phyloP scores from a whole-genome alignment of 2,113 vertebrate species.

The Herpetotheres cachinnans region DNA sequence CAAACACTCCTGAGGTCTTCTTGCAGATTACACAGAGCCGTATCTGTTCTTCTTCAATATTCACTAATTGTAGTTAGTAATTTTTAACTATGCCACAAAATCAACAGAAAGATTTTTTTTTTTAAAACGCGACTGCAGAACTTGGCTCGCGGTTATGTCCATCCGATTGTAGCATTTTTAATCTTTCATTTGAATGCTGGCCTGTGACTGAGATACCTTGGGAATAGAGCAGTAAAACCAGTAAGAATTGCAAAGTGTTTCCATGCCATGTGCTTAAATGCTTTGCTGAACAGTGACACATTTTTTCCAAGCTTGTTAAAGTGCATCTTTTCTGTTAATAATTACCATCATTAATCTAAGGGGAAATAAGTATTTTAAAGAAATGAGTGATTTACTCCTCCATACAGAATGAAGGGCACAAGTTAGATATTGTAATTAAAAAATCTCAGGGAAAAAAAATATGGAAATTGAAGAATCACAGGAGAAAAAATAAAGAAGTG shows the following conservation, averaged over 20 bases:
- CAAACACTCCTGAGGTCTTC: background rate
- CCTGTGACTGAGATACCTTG: background rate
- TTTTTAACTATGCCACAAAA: background rate
- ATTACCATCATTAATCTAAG: background rate
- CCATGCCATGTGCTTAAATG: background rate
- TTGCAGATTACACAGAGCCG: fast-evolving
- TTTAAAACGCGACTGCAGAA: fast-evolving
- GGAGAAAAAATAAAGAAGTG: background rate
- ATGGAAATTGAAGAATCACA: background rate
- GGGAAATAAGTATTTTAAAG: background rate
- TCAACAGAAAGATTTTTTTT: background rate
- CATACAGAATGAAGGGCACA: fast-evolving
- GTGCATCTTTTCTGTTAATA: background rate
- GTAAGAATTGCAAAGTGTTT: background rate
- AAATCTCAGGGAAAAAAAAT: background rate
- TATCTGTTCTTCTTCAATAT: background rate
- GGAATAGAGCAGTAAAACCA: background rate
- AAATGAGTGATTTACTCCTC: background rate
- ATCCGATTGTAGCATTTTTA: background rate
- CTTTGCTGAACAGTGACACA: background rate
- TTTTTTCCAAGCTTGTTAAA: background rate
- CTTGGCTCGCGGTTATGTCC: fast-evolving
- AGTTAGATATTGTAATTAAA: background rate
- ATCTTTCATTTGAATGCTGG: background rate
- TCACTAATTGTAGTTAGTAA: background rate